phyloP scores from a whole-genome alignment of 2,113 vertebrate species.

The Chloropsis cyanopogon region DNA sequence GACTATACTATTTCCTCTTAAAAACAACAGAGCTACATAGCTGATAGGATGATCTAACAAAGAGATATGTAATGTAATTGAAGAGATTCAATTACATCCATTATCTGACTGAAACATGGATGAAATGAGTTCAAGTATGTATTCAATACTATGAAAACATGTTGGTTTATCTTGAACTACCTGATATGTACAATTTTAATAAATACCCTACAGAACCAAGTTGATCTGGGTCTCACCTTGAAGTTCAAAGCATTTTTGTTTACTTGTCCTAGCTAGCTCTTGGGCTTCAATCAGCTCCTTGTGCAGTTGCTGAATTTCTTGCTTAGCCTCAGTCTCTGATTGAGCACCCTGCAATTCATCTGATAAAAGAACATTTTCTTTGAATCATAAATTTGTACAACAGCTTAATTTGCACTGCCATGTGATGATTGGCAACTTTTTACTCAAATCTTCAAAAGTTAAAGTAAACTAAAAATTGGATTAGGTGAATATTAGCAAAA shows the following conservation, averaged over 20 bases:
- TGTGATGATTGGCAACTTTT: background rate
- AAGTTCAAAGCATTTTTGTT: conserved; percentile 94
- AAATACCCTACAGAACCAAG: conserved; percentile 23
- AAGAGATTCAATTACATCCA: background rate
- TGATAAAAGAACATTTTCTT: conserved; percentile 77
- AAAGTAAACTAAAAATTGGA: background rate
- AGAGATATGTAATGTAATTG: background rate
- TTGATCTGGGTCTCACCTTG: conserved; percentile 83
- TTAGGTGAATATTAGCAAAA: conserved; percentile 66
- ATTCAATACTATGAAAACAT: background rate
- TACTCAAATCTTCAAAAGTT: conserved; percentile 26
- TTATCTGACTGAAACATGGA: background rate
- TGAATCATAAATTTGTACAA: conserved; percentile 63
- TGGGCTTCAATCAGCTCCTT: conserved; percentile 92
- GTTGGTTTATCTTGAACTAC: background rate
- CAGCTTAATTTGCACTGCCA: conserved; percentile 19
- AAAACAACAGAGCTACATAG: background rate
- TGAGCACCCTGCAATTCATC: conserved; percentile 88
- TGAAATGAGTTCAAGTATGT: background rate
- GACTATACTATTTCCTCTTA: background rate
- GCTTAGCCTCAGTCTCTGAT: conserved; percentile 89
- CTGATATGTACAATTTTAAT: background rate
- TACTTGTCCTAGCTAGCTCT: conserved; percentile 92
- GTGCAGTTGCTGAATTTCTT: conserved; percentile 91
- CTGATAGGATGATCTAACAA: background rate